Base-by-base conservation (phyloP, 2,888 invertebrate genomes). In the Cristatella mucedo region DNA sequence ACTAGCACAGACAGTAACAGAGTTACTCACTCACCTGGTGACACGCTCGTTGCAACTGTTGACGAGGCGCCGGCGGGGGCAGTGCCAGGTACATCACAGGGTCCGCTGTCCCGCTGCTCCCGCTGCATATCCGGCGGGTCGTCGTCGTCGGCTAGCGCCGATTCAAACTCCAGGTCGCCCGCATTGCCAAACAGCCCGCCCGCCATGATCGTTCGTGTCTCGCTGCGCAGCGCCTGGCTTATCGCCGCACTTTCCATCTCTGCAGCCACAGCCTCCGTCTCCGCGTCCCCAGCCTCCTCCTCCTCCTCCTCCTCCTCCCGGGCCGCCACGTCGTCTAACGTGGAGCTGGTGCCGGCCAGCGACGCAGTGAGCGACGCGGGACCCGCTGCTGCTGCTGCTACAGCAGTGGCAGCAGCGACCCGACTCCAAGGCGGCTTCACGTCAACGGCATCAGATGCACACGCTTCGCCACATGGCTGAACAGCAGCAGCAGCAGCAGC, bases 161-260 rank as follows among this genome's bases (percentile, higher is more conserved):
- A 36, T 18, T 36, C 36, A 36, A 36, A 36, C 21, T 36, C 36
- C 21, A 36, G 18, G 18, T 36, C 36, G n/a, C 36, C 36, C 4
- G 26, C 24, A 18, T 36, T 36, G 24, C 13, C 26, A 18, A 36
- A 36, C 6, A 36, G 24, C 13, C 26, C 36, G 15, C 24, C n/a
- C 16, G 22, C 26, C 24, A 36, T 36, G 24, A 36, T 36, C 22
- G 22, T 36, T 36, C 36, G 22, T 4, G 36, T 36, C 18, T 36
- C 36, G 13, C 24, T 26, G 11, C 24, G 24, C 7, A 36, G 24
- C 15, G 36, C 36, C 9, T 4, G n/a, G 36, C 36, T 36, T 11
- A 36, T 36, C 4, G 11, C 36, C 26, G 22, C 26, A 22, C 36
- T 36, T 18, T 36, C 36, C 13, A 26, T 36, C 16, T 36, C 36